Evolutionary conservation across 2,797 vertebrate genomes (phyloP).

Genomic region (Austrolebias charrua): DNA sequence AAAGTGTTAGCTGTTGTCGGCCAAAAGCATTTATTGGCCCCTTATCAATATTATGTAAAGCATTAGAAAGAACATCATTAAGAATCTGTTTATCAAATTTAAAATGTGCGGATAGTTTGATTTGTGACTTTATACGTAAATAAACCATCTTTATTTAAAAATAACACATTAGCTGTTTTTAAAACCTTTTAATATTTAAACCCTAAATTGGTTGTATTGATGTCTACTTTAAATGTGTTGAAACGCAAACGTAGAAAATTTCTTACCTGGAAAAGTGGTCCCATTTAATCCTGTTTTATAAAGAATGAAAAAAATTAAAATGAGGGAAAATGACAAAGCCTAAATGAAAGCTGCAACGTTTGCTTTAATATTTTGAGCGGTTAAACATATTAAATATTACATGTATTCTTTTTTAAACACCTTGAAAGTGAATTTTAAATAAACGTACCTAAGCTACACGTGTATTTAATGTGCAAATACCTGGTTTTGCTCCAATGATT

Average conservation of each 20-base stretch:
- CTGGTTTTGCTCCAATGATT: conserved; percentile 72
- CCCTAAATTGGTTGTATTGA: neutral
- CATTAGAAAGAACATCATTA: neutral
- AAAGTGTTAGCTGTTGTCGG: neutral
- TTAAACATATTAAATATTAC: neutral
- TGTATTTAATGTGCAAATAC: conserved; percentile 46
- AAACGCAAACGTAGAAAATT: conserved; percentile 2
- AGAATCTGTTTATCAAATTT: neutral
- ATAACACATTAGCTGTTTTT: neutral
- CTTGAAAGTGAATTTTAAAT: no score
- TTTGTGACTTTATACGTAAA: neutral
- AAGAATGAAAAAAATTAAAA: conserved; percentile 13
- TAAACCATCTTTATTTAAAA: neutral
- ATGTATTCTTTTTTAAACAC: no score
- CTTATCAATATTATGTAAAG: neutral
- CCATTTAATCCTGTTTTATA: conserved; percentile 59
- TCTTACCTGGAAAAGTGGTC: conserved; percentile 60
- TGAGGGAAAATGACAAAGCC: neutral
- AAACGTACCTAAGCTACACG: no score
- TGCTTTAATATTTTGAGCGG: neutral
- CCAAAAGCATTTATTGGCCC: neutral
- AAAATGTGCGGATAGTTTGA: neutral
- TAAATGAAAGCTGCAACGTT: neutral
- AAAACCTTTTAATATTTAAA: neutral
- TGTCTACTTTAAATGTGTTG: neutral